phyloP scores from a whole-genome alignment of 1,140 invertebrate genomes.

The Brachionus calyciflorus region DNA sequence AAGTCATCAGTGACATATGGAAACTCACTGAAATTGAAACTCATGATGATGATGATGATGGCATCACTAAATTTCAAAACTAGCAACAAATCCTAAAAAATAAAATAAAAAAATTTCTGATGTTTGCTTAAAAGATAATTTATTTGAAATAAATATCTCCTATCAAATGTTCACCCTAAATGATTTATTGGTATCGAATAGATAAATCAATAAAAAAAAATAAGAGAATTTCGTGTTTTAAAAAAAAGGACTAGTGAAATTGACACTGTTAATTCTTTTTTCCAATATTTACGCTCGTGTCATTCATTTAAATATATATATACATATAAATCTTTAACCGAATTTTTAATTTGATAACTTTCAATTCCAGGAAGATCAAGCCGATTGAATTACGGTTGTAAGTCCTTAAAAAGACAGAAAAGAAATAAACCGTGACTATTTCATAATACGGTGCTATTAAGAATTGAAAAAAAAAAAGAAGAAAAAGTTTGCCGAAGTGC shows the following conservation, averaged over 20 bases:
- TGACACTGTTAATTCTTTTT: neutral
- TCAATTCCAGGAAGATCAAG: neutral
- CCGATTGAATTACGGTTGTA: neutral
- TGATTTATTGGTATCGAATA: slow-evolving; percentile 14
- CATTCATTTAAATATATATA: neutral
- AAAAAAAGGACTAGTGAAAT: neutral
- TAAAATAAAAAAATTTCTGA: neutral
- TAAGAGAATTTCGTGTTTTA: slow-evolving; percentile 40
- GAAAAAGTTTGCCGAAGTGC: neutral
- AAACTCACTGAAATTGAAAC: slow-evolving; percentile 41
- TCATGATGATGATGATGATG: slow-evolving; percentile 36
- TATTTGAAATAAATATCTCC: slow-evolving; percentile 29
- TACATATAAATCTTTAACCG: too few species aligned
- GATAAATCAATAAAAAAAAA: slow-evolving; percentile 42
- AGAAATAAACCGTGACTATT: neutral
- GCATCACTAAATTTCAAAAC: too few species aligned
- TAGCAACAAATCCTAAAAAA: neutral
- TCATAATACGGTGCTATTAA: slow-evolving; percentile 9
- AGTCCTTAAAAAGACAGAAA: neutral
- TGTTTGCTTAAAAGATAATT: slow-evolving; percentile 44
- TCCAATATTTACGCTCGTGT: slow-evolving; percentile 11
- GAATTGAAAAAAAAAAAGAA: neutral
- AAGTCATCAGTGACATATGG: slow-evolving; percentile 39
- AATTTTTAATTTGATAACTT: neutral
- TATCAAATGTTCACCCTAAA: slow-evolving; percentile 14